Conservation (phyloP, 2,888 invertebrate species). For the Drosophila subsilvestris region DNA sequence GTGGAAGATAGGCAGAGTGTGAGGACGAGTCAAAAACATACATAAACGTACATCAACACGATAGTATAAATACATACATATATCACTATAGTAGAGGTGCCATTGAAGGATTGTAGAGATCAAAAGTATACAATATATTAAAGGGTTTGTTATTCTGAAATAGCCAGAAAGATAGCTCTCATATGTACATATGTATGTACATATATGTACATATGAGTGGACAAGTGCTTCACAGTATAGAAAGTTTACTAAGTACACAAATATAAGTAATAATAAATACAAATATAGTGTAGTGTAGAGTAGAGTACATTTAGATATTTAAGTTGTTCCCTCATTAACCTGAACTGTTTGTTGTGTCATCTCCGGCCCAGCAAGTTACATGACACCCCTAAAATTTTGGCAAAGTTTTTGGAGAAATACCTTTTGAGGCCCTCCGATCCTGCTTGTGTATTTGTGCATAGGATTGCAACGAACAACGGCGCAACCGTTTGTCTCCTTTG, state of each 20-base stretch:
- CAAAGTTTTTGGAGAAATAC: constrained; percentile 82
- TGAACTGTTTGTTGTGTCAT: constrained; percentile 8
- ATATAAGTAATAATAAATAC: constrained; percentile 29
- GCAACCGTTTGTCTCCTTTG: constrained; percentile 78
- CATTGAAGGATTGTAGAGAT: constrained; percentile 31
- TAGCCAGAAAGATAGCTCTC: constrained; percentile 32
- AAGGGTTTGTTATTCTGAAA: constrained; percentile 34
- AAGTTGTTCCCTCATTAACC: constrained; percentile 38
- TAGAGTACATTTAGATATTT: constrained; percentile 37
- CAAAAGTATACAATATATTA: constrained; percentile 27
- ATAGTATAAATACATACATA: neutral
- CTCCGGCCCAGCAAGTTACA: constrained; percentile 30
- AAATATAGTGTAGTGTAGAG: constrained; percentile 24
- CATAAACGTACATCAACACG: constrained; percentile 1
- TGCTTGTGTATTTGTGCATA: constrained; percentile 82
- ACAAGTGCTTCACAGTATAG: constrained; percentile 42
- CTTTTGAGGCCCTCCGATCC: constrained; percentile 83
- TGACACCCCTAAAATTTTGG: constrained; percentile 66
- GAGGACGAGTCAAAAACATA: constrained; percentile 20
- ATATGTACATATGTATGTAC: neutral
- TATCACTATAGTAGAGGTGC: constrained; percentile 30
- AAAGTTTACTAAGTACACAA: constrained; percentile 23
- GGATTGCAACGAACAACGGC: constrained; percentile 83
- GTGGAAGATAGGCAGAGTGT: constrained; percentile 37
- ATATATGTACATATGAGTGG: constrained; percentile 24